These are phyloP conservation scores for Lepus townsendii DNA, from an alignment of 2,797 vertebrate species.

Conservation along the genomic window DNA sequence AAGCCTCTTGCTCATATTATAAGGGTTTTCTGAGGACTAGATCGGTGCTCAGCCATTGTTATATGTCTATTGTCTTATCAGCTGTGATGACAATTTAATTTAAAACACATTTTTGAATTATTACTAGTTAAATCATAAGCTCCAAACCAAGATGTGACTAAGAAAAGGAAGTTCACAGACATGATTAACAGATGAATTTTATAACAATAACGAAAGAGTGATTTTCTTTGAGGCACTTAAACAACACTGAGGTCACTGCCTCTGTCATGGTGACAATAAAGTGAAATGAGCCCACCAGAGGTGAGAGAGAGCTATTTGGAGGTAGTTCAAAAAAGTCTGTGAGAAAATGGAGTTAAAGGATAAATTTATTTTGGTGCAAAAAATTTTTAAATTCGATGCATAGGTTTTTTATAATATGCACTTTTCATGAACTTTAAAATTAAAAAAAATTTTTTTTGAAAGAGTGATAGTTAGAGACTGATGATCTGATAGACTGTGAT, in stretches of 20 bases:
- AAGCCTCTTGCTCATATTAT: neutral
- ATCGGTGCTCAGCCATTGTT: neutral
- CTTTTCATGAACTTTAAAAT: no score
- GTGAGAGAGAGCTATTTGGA: neutral
- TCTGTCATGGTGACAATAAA: conserved; percentile 7
- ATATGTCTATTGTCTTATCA: conserved; percentile 42
- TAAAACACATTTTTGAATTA: conserved; percentile 45
- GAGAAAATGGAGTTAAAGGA: no score
- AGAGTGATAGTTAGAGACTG: no score
- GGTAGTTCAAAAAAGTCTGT: no score
- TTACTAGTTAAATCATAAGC: conserved; percentile 39
- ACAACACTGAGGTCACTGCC: neutral
- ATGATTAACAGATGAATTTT: neutral
- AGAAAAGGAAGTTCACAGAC: neutral
- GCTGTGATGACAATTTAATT: conserved; percentile 18
- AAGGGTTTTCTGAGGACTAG: conserved; percentile 17
- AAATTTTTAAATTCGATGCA: no score
- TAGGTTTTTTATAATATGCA: no score
- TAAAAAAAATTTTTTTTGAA: no score
- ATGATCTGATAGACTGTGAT: no score
- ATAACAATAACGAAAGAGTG: neutral
- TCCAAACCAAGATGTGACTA: conserved; percentile 35
- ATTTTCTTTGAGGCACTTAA: neutral
- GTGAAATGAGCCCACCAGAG: neutral
- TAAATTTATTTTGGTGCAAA: no score